phyloP scores from a whole-genome alignment of 2,888 invertebrate genomes.

The Lymantria dispar region DNA sequence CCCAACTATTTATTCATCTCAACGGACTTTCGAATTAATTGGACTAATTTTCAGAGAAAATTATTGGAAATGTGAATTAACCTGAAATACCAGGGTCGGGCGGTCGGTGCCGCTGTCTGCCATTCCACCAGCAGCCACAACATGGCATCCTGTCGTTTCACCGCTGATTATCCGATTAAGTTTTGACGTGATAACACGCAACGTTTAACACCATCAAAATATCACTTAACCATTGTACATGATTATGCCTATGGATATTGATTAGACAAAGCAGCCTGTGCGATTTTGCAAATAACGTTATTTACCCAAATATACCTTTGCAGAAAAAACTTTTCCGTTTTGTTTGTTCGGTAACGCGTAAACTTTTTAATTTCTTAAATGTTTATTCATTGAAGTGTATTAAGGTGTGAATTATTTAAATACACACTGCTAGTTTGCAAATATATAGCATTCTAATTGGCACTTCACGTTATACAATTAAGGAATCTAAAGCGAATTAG shows the following conservation, averaged over 20 bases:
- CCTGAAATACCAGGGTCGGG: constrained; percentile 64
- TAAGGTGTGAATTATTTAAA: constrained; percentile 9
- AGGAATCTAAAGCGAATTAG: constrained; percentile 35
- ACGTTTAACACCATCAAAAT: constrained; percentile 8
- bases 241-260: constrained; percentile 1
- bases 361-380: constrained; percentile 30
- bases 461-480: constrained; percentile 37
- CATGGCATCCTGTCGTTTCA: constrained; percentile 61
- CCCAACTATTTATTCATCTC: constrained; percentile 19
- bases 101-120: constrained; percentile 75
- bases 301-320: too few species aligned
- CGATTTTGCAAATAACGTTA: too few species aligned
- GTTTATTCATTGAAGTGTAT: constrained; percentile 1
- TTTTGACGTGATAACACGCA: constrained; percentile 13
- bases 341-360: constrained; percentile 16
- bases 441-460: constrained; percentile 28
- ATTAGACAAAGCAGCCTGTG: constrained; percentile 8
- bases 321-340: constrained; percentile 28
- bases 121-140: constrained; percentile 79
- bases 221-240: constrained; percentile 16
- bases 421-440: constrained; percentile 13
- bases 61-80: constrained; percentile 36
- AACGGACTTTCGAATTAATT: constrained; percentile 18
- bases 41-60: constrained; percentile 21
- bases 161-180: constrained; percentile 19